Conservation (phyloP, 2,797 vertebrate genomes). For the Acanthurus tractus region DNA sequence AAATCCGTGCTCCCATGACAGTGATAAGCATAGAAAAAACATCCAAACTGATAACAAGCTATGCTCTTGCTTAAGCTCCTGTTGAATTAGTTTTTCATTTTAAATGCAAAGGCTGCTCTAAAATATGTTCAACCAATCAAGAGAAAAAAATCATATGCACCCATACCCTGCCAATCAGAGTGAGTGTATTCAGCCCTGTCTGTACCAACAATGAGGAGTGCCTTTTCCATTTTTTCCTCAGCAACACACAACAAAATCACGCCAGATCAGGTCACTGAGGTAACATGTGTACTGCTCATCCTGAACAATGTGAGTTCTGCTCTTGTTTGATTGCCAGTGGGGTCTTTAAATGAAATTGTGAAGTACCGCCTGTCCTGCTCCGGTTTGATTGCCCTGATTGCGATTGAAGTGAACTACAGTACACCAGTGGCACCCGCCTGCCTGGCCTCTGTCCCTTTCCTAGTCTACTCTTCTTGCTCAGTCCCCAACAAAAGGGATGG, state of each 20-base stretch:
- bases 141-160: slow-evolving; percentile 4
- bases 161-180: slow-evolving; percentile 15
- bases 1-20: not conserved
- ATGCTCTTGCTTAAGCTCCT: not conserved
- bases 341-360: slow-evolving; percentile 43
- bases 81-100: not conserved
- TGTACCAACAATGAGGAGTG: slow-evolving; percentile 9
- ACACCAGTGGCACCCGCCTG: slow-evolving; percentile 2
- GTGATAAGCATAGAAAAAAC: not conserved
- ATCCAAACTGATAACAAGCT: not conserved
- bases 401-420: slow-evolving; percentile 38
- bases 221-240: not conserved
- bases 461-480: not conserved
- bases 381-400: slow-evolving; percentile 65
- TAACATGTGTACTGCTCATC: slow-evolving; percentile 31
- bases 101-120: not conserved
- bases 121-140: slow-evolving; percentile 20
- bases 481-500: not conserved
- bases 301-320: slow-evolving; percentile 43
- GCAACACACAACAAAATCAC: slow-evolving; percentile 35
- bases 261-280: slow-evolving; percentile 28
- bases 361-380: slow-evolving; percentile 40
- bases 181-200: slow-evolving; percentile 7
- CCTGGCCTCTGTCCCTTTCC: not conserved
- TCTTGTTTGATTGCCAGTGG: slow-evolving; percentile 54